These are phyloP conservation scores for Adelphocoris suturalis DNA, from an alignment of 2,888 invertebrate genomes.

Conservation along the genomic window DNA sequence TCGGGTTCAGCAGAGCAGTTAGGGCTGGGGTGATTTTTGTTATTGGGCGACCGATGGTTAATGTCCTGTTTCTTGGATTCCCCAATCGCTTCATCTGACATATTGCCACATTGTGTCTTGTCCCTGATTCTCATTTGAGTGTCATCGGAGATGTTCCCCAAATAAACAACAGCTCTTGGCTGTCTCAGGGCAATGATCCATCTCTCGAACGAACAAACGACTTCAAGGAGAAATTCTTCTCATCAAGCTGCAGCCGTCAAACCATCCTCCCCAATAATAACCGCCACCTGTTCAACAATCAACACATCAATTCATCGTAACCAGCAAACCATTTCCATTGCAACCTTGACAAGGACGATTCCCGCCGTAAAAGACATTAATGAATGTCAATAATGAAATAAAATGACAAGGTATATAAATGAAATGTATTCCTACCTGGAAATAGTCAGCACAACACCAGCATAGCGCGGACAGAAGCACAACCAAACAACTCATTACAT, in stretches of 20 bases:
- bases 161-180: constrained; percentile 63
- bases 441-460: constrained; percentile 54
- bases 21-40: constrained; percentile 57
- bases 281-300: constrained; percentile 68
- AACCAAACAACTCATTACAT: constrained; percentile 65
- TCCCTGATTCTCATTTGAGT: constrained; percentile 70
- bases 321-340: background rate
- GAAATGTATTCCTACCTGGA: constrained; percentile 36
- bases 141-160: constrained; percentile 64
- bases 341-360: background rate
- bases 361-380: background rate
- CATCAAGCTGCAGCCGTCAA: constrained; percentile 41
- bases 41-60: constrained; percentile 68
- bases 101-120: constrained; percentile 71
- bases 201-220: constrained; percentile 41
- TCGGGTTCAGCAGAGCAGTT: constrained; percentile 61
- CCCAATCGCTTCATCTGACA: constrained; percentile 71
- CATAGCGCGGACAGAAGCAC: constrained; percentile 63
- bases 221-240: constrained; percentile 42
- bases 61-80: constrained; percentile 68
- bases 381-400: background rate
- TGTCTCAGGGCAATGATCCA: constrained; percentile 61
- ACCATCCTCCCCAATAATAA: constrained; percentile 34
- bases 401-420: background rate
- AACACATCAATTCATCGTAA: constrained; percentile 32